Conservation (phyloP, 1,140 invertebrate genomes). For the Epicauta chinensis region DNA sequence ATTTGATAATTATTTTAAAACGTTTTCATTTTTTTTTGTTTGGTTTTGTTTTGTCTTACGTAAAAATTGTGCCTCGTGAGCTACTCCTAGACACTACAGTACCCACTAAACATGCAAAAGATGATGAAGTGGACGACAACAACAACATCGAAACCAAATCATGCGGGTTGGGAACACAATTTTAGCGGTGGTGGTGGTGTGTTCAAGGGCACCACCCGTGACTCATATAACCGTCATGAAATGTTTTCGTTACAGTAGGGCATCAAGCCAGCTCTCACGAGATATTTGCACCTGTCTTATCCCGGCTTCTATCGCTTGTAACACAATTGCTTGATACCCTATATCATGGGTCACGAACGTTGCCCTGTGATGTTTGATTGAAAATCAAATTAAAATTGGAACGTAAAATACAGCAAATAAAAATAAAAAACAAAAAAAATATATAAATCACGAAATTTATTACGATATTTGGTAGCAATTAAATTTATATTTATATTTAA, state of each 20-base stretch:
- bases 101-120: conserved; percentile 35
- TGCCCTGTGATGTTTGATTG: no score
- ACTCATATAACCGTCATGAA: no score
- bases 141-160: conserved; percentile 32
- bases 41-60: not conserved
- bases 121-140: conserved; percentile 25
- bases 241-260: no score
- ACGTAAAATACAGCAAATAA: conserved; percentile 30
- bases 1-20: conserved; percentile 18
- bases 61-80: conserved; percentile 36
- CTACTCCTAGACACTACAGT: conserved; percentile 34
- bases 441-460: conserved; percentile 44
- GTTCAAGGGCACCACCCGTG: no score
- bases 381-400: conserved; percentile 13
- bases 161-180: conserved; percentile 22
- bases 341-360: no score
- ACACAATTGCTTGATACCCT: no score
- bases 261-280: no score
- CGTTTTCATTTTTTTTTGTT: no score
- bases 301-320: no score
- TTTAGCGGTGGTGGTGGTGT: conserved; percentile 20
- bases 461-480: conserved; percentile 45
- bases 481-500: conserved; percentile 2
- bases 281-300: no score
- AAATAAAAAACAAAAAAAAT: conserved; percentile 36